Conservation (phyloP, 2,888 invertebrate genomes). For the Acrocera orbiculus region DNA sequence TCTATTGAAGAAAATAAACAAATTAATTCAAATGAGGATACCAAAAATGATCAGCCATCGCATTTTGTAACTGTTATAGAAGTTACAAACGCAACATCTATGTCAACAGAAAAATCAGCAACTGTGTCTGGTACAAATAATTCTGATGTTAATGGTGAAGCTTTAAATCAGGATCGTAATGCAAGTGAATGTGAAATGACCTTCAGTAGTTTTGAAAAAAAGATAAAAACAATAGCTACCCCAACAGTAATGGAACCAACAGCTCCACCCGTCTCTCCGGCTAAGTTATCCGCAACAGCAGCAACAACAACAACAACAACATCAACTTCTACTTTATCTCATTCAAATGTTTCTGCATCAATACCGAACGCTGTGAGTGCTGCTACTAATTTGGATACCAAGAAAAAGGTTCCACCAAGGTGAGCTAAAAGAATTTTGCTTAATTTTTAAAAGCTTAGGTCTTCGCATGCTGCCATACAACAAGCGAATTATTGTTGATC, state of each 20-base stretch:
- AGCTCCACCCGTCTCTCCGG: slow-evolving; percentile 28
- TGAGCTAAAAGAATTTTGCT: slow-evolving; percentile 21
- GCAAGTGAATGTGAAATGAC: slow-evolving; percentile 13
- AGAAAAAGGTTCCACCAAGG: slow-evolving; percentile 49
- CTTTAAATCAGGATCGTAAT: slow-evolving; percentile 7
- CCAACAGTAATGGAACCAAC: slow-evolving; percentile 21
- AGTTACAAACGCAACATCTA: slow-evolving; percentile 39
- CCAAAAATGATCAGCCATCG: slow-evolving; percentile 17
- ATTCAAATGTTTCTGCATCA: slow-evolving; percentile 4
- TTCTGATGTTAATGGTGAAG: neutral
- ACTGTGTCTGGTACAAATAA: neutral
- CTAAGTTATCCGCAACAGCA: slow-evolving; percentile 16
- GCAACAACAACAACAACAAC: slow-evolving; percentile 12
- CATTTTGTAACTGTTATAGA: slow-evolving; percentile 77
- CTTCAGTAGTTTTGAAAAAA: slow-evolving; percentile 21
- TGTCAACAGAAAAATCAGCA: slow-evolving; percentile 13
- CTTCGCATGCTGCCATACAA: neutral
- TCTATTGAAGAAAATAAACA: slow-evolving; percentile 35
- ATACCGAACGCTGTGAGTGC: slow-evolving; percentile 12
- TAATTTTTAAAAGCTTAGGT: neutral
- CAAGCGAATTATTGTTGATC: neutral
- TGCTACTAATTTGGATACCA: slow-evolving; percentile 34
- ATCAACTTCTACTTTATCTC: slow-evolving; percentile 17
- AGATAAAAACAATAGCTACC: slow-evolving; percentile 16
- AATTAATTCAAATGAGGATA: slow-evolving; percentile 3